Conservation (phyloP, 2,113 vertebrate species). For the Hydrochoerus hydrochaeris region DNA sequence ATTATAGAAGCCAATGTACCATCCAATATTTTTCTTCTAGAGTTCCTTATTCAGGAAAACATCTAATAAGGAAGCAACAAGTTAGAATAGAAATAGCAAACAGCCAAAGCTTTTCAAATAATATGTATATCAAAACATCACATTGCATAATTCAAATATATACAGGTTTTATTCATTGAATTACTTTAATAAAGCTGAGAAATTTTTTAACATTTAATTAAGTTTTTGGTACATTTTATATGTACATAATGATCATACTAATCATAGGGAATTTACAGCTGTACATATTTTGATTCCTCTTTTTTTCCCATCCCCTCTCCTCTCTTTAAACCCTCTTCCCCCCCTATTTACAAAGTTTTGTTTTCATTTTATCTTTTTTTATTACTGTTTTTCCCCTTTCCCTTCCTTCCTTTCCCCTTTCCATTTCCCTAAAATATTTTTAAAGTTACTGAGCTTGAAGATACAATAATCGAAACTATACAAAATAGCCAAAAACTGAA, state of each 20-base stretch:
- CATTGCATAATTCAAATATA: neutral
- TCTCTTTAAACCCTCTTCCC: no score
- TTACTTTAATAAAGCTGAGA: neutral
- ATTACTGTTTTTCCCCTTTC: no score
- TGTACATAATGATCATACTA: no score
- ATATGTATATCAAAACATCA: neutral
- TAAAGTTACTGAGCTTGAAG: neutral
- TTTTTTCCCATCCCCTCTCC: no score
- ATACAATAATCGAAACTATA: neutral
- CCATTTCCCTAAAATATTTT: neutral
- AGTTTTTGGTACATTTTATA: no score
- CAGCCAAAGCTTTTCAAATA: neutral
- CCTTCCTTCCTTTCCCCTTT: no score
- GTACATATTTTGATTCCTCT: no score
- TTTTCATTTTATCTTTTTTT: no score
- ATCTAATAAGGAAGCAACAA: neutral
- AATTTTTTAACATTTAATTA: neutral
- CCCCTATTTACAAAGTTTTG: no score
- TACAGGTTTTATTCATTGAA: neutral
- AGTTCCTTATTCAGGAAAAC: neutral
- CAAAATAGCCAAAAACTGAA: neutral
- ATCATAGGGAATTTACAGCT: no score
- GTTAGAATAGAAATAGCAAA: neutral
- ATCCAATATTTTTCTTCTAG: constrained; percentile 21
- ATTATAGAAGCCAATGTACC: neutral